A percentile compares a stretch with the other conserved stretches of the same genome.
Conservation (phyloP, 2,797 vertebrate genomes). For the Arrhamphus sclerolepis region DNA sequence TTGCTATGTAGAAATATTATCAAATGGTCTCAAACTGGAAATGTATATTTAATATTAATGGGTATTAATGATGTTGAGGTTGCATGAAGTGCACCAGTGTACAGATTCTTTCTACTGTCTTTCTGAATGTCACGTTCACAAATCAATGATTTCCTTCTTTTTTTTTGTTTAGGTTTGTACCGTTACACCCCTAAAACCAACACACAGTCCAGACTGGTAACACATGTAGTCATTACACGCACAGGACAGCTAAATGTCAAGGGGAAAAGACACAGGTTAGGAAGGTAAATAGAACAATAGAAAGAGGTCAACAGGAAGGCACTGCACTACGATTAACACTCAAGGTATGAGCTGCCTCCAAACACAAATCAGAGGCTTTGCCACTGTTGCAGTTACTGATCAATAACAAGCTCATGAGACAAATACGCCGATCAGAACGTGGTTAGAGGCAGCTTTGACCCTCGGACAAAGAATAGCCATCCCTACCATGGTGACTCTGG, state of each 20-base stretch:
- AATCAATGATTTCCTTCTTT: too few species aligned
- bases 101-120: too few species aligned
- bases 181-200: slow-evolving; percentile 52
- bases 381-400: slow-evolving; percentile 7
- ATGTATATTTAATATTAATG: too few species aligned
- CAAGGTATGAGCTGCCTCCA: slow-evolving; percentile 71
- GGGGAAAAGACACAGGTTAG: slow-evolving; percentile 61
- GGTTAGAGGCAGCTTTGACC: slow-evolving; percentile 73
- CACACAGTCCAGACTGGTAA: slow-evolving; percentile 48
- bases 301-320: slow-evolving; percentile 51
- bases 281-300: slow-evolving; percentile 15
- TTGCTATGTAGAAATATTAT: too few species aligned
- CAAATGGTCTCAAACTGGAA: too few species aligned
- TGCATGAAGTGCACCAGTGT: too few species aligned
- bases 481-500: slow-evolving; percentile 88
- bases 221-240: slow-evolving; percentile 70
- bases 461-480: slow-evolving; percentile 73
- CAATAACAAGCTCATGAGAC: slow-evolving; percentile 22
- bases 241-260: slow-evolving; percentile 63
- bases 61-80: too few species aligned
- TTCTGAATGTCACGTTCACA: too few species aligned
- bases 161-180: slow-evolving; percentile 22
- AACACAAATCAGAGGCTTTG: slow-evolving; percentile 46
- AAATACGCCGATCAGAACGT: slow-evolving; percentile 36
- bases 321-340: slow-evolving; percentile 65